phyloP scores from a whole-genome alignment of 2,797 vertebrate species.

The Merluccius polli region DNA sequence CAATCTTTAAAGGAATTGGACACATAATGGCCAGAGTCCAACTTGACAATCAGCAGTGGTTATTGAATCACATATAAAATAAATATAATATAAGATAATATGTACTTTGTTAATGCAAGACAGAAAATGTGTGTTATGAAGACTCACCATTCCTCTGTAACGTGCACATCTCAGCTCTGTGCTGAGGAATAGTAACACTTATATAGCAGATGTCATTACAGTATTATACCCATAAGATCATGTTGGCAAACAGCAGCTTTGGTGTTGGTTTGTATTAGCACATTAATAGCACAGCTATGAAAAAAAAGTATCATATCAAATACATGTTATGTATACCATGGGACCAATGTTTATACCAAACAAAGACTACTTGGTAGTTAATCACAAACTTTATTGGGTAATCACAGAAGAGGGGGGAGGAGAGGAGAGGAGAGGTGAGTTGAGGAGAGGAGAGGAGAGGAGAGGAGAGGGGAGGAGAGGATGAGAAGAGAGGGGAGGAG shows the following conservation, averaged over 20 bases:
- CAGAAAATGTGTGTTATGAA: neutral
- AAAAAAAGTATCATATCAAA: neutral
- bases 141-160: neutral
- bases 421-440: neutral
- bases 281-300: neutral
- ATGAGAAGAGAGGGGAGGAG: neutral
- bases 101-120: neutral
- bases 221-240: neutral
- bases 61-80: neutral
- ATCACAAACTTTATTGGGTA: slow-evolving; percentile 2
- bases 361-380: neutral
- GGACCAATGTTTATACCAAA: neutral
- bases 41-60: neutral
- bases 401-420: neutral
- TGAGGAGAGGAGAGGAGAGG: neutral
- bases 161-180: neutral
- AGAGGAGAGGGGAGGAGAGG: neutral
- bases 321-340: neutral
- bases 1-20: neutral
- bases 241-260: no score
- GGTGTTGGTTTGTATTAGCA: neutral
- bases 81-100: neutral
- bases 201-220: neutral
- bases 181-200: neutral
- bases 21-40: neutral